Conservation (phyloP, 1,140 invertebrate genomes). For the Procambarus virginalis region DNA sequence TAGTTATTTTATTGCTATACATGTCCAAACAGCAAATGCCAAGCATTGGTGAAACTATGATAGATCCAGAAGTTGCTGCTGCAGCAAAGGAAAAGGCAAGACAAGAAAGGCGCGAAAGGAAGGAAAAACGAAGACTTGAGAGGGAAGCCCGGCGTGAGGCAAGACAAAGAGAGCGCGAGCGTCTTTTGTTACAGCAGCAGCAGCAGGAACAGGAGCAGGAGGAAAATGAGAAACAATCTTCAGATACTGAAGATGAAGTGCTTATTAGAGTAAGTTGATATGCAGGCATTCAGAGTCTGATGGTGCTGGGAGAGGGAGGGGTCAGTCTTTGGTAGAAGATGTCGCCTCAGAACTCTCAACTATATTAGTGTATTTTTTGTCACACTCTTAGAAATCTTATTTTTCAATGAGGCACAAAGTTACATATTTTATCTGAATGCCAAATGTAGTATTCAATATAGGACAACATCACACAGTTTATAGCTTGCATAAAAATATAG, state of each 20-base stretch:
- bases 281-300: background rate
- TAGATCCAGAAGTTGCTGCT: slow-evolving; percentile 50
- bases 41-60: slow-evolving; percentile 19
- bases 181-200: background rate
- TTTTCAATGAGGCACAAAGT: too few species aligned
- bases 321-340: too few species aligned
- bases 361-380: too few species aligned
- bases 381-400: too few species aligned
- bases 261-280: slow-evolving; percentile 68
- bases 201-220: background rate
- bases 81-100: slow-evolving; percentile 73
- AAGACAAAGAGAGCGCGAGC: slow-evolving; percentile 28
- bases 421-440: too few species aligned
- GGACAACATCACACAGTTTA: too few species aligned
- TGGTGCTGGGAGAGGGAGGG: too few species aligned
- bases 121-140: slow-evolving; percentile 69
- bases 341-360: too few species aligned
- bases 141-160: slow-evolving; percentile 25
- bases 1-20: background rate
- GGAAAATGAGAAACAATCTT: slow-evolving; percentile 39
- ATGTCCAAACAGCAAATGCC: slow-evolving; percentile 29
- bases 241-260: slow-evolving; percentile 70
- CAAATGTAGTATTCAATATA: too few species aligned
- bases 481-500: too few species aligned
- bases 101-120: slow-evolving; percentile 73